These are phyloP conservation scores for Crenichthys baileyi DNA, from an alignment of 2,797 vertebrate species.

Conservation along the genomic window DNA sequence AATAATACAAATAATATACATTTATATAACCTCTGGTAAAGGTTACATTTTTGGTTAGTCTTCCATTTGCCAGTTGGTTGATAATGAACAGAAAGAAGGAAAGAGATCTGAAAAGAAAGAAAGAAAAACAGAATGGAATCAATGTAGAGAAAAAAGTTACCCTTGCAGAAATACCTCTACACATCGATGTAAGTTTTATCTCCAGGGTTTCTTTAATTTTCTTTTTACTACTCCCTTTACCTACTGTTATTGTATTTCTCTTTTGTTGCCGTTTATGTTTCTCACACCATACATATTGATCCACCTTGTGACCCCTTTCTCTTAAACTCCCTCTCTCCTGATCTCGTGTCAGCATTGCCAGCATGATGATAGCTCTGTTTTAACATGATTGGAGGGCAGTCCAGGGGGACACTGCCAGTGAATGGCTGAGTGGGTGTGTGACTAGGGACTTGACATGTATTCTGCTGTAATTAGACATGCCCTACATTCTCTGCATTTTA, in stretches of 20 bases:
- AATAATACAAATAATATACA: too few relatives aligned
- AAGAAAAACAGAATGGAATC: not conserved
- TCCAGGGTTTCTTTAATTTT: not conserved
- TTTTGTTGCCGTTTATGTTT: not conserved
- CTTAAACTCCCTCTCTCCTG: conserved; percentile 25
- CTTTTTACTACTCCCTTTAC: not conserved
- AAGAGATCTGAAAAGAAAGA: too few relatives aligned
- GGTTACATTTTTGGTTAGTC: too few relatives aligned
- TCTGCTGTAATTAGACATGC: conserved; percentile 32
- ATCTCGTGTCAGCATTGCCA: conserved; percentile 54
- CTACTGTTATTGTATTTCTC: not conserved
- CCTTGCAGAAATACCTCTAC: too few relatives aligned
- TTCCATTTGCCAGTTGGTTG: too few relatives aligned
- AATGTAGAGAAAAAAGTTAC: not conserved
- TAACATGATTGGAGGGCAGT: conserved; percentile 44
- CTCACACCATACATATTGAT: conserved; percentile 48
- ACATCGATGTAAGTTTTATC: not conserved
- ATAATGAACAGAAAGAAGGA: not conserved
- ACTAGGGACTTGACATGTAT: conserved; percentile 25
- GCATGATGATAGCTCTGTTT: conserved; percentile 56
- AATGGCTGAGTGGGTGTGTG: conserved; percentile 16
- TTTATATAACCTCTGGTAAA: too few relatives aligned
- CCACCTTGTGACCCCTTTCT: conserved; percentile 23
- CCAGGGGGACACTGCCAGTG: conserved; percentile 19
- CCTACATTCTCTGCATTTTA: conserved; percentile 12